phyloP scores from a whole-genome alignment of 2,797 vertebrate species.

The Dermochelys coriacea region DNA sequence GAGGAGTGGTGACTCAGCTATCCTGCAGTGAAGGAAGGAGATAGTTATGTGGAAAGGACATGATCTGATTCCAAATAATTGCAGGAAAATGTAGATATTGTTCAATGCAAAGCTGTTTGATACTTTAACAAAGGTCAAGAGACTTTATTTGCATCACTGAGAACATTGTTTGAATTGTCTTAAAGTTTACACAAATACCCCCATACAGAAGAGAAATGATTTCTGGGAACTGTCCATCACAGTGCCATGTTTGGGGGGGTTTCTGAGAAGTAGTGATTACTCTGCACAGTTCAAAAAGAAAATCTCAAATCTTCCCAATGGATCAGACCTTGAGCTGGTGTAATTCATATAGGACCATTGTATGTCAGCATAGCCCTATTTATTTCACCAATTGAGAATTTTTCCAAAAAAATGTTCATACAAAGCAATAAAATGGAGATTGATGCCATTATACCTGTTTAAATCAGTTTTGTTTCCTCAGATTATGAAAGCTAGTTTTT shows the following conservation, averaged over 20 bases:
- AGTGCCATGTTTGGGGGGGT: background rate
- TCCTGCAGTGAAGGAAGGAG: background rate
- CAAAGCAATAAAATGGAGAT: background rate
- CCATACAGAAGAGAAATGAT: background rate
- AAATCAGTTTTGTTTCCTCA: background rate
- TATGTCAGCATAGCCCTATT: background rate
- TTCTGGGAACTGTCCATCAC: background rate
- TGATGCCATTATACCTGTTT: no score
- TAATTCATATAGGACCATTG: accelerated
- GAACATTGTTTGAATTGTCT: background rate
- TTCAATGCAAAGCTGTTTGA: background rate
- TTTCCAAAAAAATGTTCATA: accelerated
- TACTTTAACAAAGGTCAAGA: background rate
- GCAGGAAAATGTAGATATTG: background rate
- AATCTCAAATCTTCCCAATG: background rate
- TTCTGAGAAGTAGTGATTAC: background rate
- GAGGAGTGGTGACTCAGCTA: background rate
- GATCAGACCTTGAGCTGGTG: background rate
- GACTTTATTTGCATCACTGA: background rate
- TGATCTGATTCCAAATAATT: background rate
- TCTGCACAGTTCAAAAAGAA: no score
- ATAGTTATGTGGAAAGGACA: background rate
- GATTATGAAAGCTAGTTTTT: background rate
- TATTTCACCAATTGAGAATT: background rate
- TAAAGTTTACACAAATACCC: background rate